phyloP scores from a whole-genome alignment of 2,797 vertebrate species.

The Protonibea diacanthus region DNA sequence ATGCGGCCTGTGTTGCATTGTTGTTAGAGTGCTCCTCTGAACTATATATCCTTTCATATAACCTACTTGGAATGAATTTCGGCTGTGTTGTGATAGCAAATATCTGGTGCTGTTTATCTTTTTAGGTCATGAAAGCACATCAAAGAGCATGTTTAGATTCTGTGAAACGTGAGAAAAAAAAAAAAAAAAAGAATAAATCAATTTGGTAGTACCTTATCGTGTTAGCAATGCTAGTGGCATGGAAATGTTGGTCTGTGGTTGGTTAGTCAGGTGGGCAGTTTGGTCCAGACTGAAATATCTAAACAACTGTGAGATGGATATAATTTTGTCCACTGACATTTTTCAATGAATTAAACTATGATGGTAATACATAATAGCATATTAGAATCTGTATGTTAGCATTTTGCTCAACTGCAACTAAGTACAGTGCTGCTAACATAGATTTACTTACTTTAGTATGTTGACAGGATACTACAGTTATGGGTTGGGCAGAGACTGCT shows the following conservation, averaged over 20 bases:
- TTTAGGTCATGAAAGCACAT: slow-evolving; percentile 6
- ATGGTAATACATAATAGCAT: not conserved
- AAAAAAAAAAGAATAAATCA: not conserved
- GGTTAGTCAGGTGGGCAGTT: not conserved
- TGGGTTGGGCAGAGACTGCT: not conserved
- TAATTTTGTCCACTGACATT: not conserved
- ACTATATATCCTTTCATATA: not conserved
- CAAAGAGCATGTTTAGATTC: not conserved
- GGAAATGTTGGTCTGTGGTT: not conserved
- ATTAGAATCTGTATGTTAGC: not conserved
- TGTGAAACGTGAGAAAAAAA: not conserved
- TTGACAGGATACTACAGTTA: slow-evolving; percentile 7
- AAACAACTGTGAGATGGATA: too few species aligned
- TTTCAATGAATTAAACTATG: too few species aligned
- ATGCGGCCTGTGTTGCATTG: not conserved
- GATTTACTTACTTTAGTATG: not conserved
- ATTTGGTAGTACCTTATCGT: not conserved
- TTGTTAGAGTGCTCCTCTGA: not conserved
- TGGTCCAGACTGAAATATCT: not conserved
- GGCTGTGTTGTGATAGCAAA: slow-evolving; percentile 2
- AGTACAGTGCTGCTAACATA: not conserved
- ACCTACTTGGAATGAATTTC: not conserved
- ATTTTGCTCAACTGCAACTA: not conserved
- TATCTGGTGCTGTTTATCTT: not conserved
- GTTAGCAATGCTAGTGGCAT: not conserved